Evolutionary conservation across 2,113 vertebrate genomes (phyloP).

Genomic region (Anarhynchus alexandrinus): DNA sequence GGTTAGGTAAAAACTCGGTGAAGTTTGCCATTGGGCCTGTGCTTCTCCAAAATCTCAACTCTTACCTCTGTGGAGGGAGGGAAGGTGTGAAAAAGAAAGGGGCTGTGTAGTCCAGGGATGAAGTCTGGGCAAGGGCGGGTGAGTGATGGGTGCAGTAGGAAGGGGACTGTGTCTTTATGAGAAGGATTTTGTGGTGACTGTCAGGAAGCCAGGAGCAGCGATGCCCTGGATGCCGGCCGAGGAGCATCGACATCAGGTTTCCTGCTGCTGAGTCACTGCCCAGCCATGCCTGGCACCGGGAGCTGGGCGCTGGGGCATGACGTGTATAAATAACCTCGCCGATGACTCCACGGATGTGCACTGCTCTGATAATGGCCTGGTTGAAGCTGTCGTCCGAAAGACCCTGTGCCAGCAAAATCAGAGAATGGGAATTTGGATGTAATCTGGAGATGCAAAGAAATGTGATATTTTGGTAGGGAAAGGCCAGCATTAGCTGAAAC

Average conservation of each 20-base stretch:
- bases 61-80: not conserved
- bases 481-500: not conserved
- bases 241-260: not conserved
- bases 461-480: not conserved
- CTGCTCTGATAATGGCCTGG: fast-evolving
- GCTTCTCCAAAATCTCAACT: not conserved
- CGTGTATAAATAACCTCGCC: not conserved
- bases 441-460: not conserved
- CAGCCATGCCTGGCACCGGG: not conserved
- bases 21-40: not conserved
- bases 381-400: not conserved
- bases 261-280: constrained; percentile 10
- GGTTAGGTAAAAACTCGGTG: not conserved
- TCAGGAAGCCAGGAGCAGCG: not conserved
- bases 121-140: too few species aligned
- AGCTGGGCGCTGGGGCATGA: not conserved
- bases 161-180: not conserved
- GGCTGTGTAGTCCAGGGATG: not conserved
- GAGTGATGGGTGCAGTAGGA: not conserved
- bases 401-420: not conserved
- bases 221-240: not conserved
- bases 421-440: not conserved
- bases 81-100: not conserved
- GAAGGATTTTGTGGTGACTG: not conserved
- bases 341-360: not conserved